Conservation (phyloP, 2,797 vertebrate species). For the Tolypeutes matacus region DNA sequence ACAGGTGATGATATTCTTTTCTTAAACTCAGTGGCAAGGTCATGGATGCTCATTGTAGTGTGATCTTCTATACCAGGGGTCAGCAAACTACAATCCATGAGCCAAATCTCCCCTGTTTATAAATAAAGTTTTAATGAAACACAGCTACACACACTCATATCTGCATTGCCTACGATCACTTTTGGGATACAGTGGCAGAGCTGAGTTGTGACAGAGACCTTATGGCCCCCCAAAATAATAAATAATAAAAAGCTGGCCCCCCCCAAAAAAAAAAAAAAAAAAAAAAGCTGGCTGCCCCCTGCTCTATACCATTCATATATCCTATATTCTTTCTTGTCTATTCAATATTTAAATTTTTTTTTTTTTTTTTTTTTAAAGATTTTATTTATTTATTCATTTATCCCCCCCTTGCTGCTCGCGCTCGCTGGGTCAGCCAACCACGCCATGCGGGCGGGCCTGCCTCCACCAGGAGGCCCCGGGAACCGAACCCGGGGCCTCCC, state of each 20-base stretch:
- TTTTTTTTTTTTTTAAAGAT: too few species aligned
- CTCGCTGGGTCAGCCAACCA: too few species aligned
- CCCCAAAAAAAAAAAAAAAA: too few species aligned
- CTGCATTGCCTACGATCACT: not conserved
- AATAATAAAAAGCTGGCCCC: not conserved
- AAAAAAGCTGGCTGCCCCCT: not conserved
- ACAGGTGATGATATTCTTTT: accelerated
- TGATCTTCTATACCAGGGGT: not conserved
- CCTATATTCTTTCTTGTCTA: not conserved
- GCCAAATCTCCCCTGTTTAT: not conserved
- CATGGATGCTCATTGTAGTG: accelerated
- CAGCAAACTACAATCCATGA: not conserved
- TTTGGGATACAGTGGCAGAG: not conserved
- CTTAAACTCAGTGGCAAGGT: not conserved
- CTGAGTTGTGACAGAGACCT: not conserved
- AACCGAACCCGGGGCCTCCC: too few species aligned
- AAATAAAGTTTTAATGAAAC: not conserved
- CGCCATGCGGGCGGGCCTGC: too few species aligned
- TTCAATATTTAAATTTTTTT: not conserved
- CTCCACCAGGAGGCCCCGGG: too few species aligned
- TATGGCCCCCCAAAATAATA: not conserved
- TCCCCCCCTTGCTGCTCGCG: too few species aligned
- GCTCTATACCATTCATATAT: not conserved
- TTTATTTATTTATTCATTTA: too few species aligned
- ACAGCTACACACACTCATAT: not conserved